Percentiles rank a stretch among this genome's conserved stretches.
Evolutionary conservation across 1,140 invertebrate genomes (phyloP).

Genomic region (Oedothorax gibbosus): DNA sequence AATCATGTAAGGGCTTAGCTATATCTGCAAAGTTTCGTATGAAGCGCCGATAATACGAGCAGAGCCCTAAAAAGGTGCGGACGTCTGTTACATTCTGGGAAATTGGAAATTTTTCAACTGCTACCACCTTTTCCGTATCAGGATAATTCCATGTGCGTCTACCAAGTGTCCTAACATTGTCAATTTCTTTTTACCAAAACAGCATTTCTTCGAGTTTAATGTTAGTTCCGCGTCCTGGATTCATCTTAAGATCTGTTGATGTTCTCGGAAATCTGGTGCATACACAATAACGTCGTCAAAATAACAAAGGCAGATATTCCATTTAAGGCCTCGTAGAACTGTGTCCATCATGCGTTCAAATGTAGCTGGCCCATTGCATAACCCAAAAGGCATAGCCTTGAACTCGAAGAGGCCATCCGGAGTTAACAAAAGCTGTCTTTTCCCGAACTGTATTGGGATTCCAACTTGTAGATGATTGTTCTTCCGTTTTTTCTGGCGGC

Average conservation of each 20-base stretch:
- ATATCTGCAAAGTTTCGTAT: background rate
- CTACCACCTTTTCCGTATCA: conserved; percentile 65
- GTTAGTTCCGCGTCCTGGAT: background rate
- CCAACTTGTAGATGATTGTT: too few relatives aligned
- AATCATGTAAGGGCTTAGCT: conserved; percentile 13
- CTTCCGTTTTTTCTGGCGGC: too few relatives aligned
- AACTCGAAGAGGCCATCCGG: conserved; percentile 64
- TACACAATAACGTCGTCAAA: conserved; percentile 43
- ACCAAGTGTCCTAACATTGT: conserved; percentile 13
- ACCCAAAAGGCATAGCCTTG: conserved; percentile 65
- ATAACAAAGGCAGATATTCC: conserved; percentile 48
- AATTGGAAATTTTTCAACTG: conserved; percentile 61
- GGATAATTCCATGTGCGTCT: background rate
- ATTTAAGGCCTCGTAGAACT: conserved; percentile 61
- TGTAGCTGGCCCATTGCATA: conserved; percentile 35
- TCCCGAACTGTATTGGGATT: too few relatives aligned
- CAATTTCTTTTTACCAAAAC: conserved; percentile 5
- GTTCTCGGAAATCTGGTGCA: too few relatives aligned
- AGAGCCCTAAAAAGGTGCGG: background rate
- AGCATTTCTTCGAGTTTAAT: background rate
- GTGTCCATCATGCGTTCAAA: conserved; percentile 64
- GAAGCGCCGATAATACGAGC: too few relatives aligned
- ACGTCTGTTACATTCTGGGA: conserved; percentile 2
- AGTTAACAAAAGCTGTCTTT: conserved; percentile 69
- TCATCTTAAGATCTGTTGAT: background rate